Evolutionary conservation across 1,140 invertebrate genomes (phyloP).

Genomic region (Phthorimaea operculella): DNA sequence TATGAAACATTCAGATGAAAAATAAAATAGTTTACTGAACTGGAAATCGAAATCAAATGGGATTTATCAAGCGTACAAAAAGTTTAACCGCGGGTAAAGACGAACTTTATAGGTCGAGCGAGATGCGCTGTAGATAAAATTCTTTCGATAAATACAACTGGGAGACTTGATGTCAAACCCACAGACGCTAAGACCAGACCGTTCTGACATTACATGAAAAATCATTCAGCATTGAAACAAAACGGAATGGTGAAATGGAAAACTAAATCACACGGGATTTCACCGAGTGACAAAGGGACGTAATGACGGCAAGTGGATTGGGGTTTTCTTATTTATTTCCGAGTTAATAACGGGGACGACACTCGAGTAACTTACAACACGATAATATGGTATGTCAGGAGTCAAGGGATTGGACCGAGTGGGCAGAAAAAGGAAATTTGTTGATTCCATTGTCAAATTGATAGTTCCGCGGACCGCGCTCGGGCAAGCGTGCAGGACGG

Average conservation of each 20-base stretch:
- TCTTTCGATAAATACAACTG: too few species aligned
- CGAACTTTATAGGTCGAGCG: too few species aligned
- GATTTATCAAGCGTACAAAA: too few species aligned
- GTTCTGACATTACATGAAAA: background rate
- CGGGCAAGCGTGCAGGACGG: background rate
- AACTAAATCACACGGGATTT: background rate
- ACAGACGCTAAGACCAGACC: too few species aligned
- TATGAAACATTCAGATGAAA: too few species aligned
- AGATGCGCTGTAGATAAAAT: too few species aligned
- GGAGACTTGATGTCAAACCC: too few species aligned
- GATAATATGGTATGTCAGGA: conserved; percentile 15
- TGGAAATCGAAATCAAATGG: too few species aligned
- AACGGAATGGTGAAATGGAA: conserved; percentile 1
- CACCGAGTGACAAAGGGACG: conserved; percentile 3
- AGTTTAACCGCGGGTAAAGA: too few species aligned
- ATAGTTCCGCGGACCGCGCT: conserved; percentile 43
- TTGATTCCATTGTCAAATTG: conserved; percentile 51
- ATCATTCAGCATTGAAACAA: background rate
- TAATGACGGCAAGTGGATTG: background rate
- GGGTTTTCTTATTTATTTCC: background rate
- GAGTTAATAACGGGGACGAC: background rate
- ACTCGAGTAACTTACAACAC: conserved; percentile 6
- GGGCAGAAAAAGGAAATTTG: conserved; percentile 50
- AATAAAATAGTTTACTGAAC: too few species aligned
- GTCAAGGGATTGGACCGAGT: conserved; percentile 33